These are phyloP conservation scores for Aldabrachelys gigantea DNA, from an alignment of 2,113 vertebrate genomes.

Conservation along the genomic window DNA sequence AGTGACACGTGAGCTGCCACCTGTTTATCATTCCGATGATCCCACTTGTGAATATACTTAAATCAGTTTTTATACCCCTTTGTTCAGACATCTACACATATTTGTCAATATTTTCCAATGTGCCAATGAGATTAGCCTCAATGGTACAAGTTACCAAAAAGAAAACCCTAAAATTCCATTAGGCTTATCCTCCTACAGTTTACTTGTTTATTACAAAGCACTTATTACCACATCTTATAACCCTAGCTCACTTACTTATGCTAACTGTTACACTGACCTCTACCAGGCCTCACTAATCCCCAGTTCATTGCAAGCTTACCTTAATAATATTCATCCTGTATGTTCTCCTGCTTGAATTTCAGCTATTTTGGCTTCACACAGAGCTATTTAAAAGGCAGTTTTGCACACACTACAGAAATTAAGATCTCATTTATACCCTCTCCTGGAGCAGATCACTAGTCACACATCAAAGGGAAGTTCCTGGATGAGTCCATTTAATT, in stretches of 20 bases:
- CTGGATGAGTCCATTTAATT: background rate
- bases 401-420: background rate
- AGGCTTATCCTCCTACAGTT: background rate
- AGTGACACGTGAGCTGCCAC: background rate
- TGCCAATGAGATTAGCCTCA: background rate
- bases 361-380: background rate
- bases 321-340: background rate
- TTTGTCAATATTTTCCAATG: background rate
- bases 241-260: background rate
- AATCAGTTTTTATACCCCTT: background rate
- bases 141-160: background rate
- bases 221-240: background rate
- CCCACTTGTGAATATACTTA: background rate
- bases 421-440: background rate
- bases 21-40: background rate
- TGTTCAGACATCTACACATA: background rate
- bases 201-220: background rate
- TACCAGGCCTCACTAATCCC: background rate
- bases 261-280: background rate
- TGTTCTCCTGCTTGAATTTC: background rate
- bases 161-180: background rate
- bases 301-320: background rate
- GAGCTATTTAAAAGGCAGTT: background rate
- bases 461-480: background rate
- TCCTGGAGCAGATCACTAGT: background rate